A percentile compares a stretch with the other conserved stretches of the same genome.
phyloP scores from a whole-genome alignment of 2,888 invertebrate species.

The Drosophila robusta region DNA sequence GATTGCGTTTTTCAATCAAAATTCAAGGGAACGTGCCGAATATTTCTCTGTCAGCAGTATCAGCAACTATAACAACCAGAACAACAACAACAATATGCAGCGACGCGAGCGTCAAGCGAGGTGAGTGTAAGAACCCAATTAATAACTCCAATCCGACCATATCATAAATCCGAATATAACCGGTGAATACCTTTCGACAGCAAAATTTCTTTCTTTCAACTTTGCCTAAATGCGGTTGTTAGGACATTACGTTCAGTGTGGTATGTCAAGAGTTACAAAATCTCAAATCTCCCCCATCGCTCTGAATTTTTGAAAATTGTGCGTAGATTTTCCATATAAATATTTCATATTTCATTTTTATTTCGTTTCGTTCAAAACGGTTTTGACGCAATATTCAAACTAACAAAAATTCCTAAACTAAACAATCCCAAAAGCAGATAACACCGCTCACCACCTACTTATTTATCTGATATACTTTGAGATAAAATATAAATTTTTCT shows the following conservation, averaged over 20 bases:
- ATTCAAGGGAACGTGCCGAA: constrained; percentile 43
- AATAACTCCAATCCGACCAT: neutral
- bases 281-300: neutral
- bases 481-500: too few species aligned
- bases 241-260: constrained; percentile 19
- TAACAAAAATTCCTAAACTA: neutral
- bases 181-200: constrained; percentile 14
- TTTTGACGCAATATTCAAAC: constrained; percentile 17
- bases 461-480: neutral
- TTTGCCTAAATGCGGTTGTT: constrained; percentile 26
- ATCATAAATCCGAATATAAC: neutral
- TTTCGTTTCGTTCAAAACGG: neutral
- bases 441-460: neutral
- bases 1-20: constrained; percentile 60
- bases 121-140: constrained; percentile 44
- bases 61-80: constrained; percentile 13
- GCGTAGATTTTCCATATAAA: constrained; percentile 8
- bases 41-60: constrained; percentile 22
- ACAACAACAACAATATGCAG: constrained; percentile 57
- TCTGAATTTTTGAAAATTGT: constrained; percentile 15
- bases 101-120: constrained; percentile 72
- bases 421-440: neutral
- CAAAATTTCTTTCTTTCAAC: constrained; percentile 15
- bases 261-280: constrained; percentile 15
- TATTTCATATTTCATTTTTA: neutral